These are phyloP conservation scores for Sebastes itinus DNA, from an alignment of 2,797 vertebrate species.

Conservation along the genomic window DNA sequence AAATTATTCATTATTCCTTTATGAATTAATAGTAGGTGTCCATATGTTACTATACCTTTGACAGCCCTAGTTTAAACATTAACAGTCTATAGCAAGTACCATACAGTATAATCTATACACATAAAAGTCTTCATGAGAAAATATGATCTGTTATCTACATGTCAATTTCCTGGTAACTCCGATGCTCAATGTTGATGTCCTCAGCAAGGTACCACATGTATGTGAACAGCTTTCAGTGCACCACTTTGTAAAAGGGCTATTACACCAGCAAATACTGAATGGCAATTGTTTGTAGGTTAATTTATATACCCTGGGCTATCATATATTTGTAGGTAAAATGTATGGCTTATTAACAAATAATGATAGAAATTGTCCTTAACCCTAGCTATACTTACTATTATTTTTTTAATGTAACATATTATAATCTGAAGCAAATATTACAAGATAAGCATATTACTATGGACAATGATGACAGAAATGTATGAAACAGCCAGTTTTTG, in stretches of 20 bases:
- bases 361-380: conserved; percentile 61
- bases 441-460: conserved; percentile 59
- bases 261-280: conserved; percentile 68
- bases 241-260: conserved; percentile 62
- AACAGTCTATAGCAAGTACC: conserved; percentile 65
- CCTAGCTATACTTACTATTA: conserved; percentile 60
- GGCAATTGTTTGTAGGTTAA: conserved; percentile 55
- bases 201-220: conserved; percentile 71
- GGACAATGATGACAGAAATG: conserved; percentile 32
- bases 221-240: conserved; percentile 76
- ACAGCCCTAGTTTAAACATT: conserved; percentile 60
- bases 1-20: not conserved
- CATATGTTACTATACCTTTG: not conserved
- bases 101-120: conserved; percentile 71
- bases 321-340: conserved; percentile 63
- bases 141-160: conserved; percentile 65
- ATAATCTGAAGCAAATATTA: conserved; percentile 69
- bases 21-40: not conserved
- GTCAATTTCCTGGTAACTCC: conserved; percentile 59
- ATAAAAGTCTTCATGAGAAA: conserved; percentile 68
- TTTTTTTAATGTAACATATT: conserved; percentile 61
- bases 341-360: conserved; percentile 81
- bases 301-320: conserved; percentile 62
- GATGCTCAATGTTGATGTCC: conserved; percentile 55
- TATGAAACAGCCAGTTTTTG: conserved; percentile 59